phyloP scores from a whole-genome alignment of 2,797 vertebrate genomes.

The Acridotheres tristis region DNA sequence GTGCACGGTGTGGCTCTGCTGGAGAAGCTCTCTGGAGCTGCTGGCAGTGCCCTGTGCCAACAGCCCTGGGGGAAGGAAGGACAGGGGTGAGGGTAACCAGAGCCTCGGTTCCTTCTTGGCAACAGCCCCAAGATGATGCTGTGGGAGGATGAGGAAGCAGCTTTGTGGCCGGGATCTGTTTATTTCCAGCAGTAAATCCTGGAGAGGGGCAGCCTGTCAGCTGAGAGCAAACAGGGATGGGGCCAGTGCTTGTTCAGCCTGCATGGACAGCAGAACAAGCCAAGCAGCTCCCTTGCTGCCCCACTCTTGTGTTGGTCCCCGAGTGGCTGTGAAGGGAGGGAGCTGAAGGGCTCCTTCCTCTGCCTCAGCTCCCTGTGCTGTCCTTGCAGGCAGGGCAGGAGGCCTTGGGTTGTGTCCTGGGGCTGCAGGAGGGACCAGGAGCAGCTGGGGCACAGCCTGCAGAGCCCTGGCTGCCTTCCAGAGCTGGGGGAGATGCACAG shows the following conservation, averaged over 20 bases:
- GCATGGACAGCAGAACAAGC: not conserved
- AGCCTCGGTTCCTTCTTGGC: not conserved
- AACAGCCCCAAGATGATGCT: not conserved
- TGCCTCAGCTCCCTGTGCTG: not conserved
- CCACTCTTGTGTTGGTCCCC: not conserved
- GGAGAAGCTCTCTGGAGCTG: not conserved
- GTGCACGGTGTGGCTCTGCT: not conserved
- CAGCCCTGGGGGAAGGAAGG: not conserved
- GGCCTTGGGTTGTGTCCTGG: not conserved
- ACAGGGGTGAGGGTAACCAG: no score
- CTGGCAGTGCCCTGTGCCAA: not conserved
- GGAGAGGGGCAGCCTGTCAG: not conserved
- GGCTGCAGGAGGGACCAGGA: not conserved
- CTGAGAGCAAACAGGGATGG: not conserved
- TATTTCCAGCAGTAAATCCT: not conserved
- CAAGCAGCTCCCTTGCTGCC: not conserved
- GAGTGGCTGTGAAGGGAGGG: not conserved
- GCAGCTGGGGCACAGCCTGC: not conserved
- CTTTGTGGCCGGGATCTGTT: not conserved
- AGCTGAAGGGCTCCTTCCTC: not conserved
- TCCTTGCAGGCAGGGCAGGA: not conserved
- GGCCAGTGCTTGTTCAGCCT: not conserved
- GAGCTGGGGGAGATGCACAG: no score
- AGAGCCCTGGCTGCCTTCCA: not conserved
- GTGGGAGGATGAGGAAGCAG: not conserved